phyloP scores from a whole-genome alignment of 2,888 invertebrate genomes.

The Acholoe squamosa region DNA sequence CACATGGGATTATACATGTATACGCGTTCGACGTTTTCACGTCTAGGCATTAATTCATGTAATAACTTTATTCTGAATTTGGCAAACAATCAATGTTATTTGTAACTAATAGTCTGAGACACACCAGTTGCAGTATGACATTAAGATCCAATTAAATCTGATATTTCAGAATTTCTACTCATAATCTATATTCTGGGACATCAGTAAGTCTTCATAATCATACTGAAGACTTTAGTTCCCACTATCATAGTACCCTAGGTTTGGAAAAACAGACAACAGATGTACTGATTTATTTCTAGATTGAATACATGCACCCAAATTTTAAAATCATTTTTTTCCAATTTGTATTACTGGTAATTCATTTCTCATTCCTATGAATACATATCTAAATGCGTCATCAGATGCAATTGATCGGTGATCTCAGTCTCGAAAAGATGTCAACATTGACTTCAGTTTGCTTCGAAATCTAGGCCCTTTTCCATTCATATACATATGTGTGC shows the following conservation, averaged over 20 bases:
- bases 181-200: neutral
- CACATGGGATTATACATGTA: too few species aligned
- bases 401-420: slow-evolving; percentile 10
- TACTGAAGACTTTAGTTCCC: neutral
- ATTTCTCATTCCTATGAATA: neutral
- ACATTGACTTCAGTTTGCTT: neutral
- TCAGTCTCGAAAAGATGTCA: neutral
- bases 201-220: neutral
- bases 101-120: neutral
- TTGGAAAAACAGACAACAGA: neutral
- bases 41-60: too few species aligned
- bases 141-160: neutral
- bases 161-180: neutral
- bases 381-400: neutral
- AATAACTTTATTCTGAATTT: neutral
- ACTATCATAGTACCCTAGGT: too few species aligned
- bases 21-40: too few species aligned
- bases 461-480: slow-evolving; percentile 3
- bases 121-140: neutral
- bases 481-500: neutral
- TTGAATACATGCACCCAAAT: too few species aligned
- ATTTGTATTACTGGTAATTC: neutral
- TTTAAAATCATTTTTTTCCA: too few species aligned
- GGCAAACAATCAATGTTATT: neutral
- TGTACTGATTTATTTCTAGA: neutral